Base-by-base conservation (phyloP, 2,113 vertebrate species). In the Scomber scombrus region DNA sequence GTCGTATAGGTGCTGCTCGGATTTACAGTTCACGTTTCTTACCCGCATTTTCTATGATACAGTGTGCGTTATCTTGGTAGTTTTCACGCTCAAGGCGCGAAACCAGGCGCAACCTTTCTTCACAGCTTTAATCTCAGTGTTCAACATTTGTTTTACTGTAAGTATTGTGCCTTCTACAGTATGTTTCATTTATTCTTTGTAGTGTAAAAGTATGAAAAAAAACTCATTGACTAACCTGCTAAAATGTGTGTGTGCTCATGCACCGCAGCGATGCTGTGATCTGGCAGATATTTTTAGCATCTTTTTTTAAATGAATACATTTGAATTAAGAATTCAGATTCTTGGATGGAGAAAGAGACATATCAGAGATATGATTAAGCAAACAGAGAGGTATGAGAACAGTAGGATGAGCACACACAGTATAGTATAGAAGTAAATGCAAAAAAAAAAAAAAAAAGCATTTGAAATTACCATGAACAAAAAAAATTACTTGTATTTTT, bases 301-400 rank as follows among this genome's bases (percentile, higher is more conserved):
- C 83, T 75, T 66, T 26, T 83, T 82, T 26, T 64, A 85, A 81
- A 88, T 85, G 21, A 71, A 90, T 81, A 78, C 45, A 18, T 85
- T 88, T 89, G 78, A 76, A 91, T 89, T 85, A 88, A 74, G 81
- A 85, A 91, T 91, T 88, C 70, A 78, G 77, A 77, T 73, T 75
- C 12, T 72, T 82, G 58, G 58, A 63, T 74, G 58, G 52, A 63
- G 45, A 43, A 54, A 26, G 72, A 75, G 63, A 15, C 54, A 18
- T 71, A 65, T 13, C 7, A 63, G 55, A 23, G 68, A 67, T 19
- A 10, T 56, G 68, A 79, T 14, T 55, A 71, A 57, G 76, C 56
- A 58, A 70, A 64, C 21, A 29, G 40, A 14, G 46, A 61, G 19
- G n/a, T 8, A 23, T 18, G 3, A 75, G 75, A 49, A 51, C 49